These are phyloP conservation scores for Siphamia tubifer DNA, from an alignment of 2,113 vertebrate species.

Conservation along the genomic window DNA sequence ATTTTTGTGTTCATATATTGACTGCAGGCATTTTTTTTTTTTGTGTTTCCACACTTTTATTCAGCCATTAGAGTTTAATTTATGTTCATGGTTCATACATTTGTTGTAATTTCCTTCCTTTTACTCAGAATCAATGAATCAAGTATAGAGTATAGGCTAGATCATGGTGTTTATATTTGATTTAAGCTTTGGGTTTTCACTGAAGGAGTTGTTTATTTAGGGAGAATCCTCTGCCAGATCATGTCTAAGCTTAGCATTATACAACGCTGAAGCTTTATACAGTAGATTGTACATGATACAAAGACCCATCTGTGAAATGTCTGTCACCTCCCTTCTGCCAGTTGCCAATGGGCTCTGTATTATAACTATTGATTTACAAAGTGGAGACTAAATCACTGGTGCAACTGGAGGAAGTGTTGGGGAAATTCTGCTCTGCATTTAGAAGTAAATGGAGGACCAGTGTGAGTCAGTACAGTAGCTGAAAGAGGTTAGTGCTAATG, in stretches of 20 bases:
- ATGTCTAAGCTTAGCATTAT: constrained; percentile 16
- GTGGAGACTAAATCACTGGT: constrained; percentile 11
- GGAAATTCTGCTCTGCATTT: not conserved
- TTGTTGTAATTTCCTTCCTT: constrained; percentile 18
- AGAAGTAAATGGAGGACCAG: not conserved
- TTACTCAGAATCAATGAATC: not conserved
- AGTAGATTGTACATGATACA: constrained; percentile 23
- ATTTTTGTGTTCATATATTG: constrained; percentile 8
- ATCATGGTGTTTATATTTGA: not conserved
- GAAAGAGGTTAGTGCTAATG: not conserved
- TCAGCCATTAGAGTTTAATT: not conserved
- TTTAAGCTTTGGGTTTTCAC: constrained; percentile 11
- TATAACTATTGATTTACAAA: constrained; percentile 48
- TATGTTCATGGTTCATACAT: not conserved
- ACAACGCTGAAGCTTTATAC: not conserved
- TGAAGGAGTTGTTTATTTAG: not conserved
- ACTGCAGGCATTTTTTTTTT: not conserved
- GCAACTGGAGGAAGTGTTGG: not conserved
- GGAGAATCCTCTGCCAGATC: not conserved
- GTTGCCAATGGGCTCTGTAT: constrained; percentile 20
- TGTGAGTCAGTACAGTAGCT: not conserved
- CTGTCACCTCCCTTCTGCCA: constrained; percentile 32
- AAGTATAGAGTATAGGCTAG: not conserved
- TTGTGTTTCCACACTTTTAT: not conserved
- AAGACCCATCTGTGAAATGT: constrained; percentile 21